A percentile compares a stretch with the other conserved stretches of the same genome.
These are phyloP conservation scores for Protaetia brevitarsis DNA, from an alignment of 1,140 invertebrate genomes.

Conservation along the genomic window DNA sequence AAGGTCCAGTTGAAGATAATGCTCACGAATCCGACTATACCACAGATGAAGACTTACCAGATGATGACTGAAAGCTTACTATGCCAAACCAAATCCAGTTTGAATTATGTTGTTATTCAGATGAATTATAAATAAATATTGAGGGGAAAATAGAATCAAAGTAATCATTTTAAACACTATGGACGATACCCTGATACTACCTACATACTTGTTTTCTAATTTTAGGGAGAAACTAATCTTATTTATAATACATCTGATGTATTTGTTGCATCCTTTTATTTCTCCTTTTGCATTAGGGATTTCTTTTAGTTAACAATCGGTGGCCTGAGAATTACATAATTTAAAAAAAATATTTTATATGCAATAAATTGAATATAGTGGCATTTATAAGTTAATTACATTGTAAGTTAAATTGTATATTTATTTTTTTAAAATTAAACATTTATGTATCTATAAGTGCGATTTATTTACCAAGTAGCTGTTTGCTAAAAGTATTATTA, in stretches of 20 bases:
- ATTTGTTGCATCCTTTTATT: background rate
- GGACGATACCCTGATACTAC: no score
- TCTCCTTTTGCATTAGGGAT: background rate
- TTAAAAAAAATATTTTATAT: background rate
- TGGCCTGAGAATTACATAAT: background rate
- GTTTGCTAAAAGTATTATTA: background rate
- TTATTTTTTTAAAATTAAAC: background rate
- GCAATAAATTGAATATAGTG: background rate
- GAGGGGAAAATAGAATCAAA: background rate
- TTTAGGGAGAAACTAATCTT: no score
- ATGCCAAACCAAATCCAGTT: constrained; percentile 16
- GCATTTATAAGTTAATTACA: background rate
- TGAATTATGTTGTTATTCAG: background rate
- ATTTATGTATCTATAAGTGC: background rate
- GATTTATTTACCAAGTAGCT: background rate
- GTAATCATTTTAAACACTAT: background rate
- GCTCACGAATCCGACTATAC: constrained; percentile 68
- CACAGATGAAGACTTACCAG: constrained; percentile 64
- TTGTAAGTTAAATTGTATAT: constrained; percentile 1
- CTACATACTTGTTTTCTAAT: no score
- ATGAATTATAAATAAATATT: constrained; percentile 2
- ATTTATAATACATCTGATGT: constrained; percentile 1
- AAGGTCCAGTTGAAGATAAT: constrained; percentile 68
- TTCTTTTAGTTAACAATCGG: background rate
- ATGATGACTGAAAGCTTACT: constrained; percentile 34